Conservation (phyloP, 2,113 vertebrate genomes). For the Hepsetus odoe region DNA sequence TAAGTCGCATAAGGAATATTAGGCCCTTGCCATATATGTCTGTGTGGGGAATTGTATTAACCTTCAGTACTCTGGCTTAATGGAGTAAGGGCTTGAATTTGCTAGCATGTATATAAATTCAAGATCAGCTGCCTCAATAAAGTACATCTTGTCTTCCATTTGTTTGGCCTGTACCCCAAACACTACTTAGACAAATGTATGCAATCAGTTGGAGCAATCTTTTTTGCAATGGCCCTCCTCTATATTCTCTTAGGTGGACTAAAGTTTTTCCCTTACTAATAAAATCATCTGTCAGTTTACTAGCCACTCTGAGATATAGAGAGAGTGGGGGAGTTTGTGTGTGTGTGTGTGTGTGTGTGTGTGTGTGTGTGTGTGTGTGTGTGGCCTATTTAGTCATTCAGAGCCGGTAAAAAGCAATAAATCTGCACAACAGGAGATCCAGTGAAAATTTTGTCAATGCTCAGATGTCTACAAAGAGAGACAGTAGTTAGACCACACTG, state of each 20-base stretch:
- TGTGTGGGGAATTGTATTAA: constrained; percentile 36
- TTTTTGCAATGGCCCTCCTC: constrained; percentile 28
- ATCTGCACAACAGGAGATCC: not conserved
- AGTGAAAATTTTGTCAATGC: constrained; percentile 21
- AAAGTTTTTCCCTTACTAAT: constrained; percentile 19
- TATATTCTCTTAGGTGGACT: constrained; percentile 14
- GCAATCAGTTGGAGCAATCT: constrained; percentile 10
- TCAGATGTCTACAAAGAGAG: constrained; percentile 11
- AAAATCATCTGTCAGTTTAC: constrained; percentile 22
- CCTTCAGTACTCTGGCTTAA: constrained; percentile 28
- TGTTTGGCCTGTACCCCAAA: constrained; percentile 33
- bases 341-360: constrained; percentile 19
- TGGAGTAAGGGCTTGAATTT: not conserved
- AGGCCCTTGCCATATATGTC: constrained; percentile 29
- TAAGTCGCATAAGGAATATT: constrained; percentile 28
- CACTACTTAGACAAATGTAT: constrained; percentile 42
- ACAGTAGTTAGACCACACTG: not conserved
- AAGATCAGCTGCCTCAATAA: constrained; percentile 15
- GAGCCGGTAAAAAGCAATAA: constrained; percentile 12
- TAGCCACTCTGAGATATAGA: not conserved
- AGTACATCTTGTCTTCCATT: constrained; percentile 38
- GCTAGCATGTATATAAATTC: constrained; percentile 30
- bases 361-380: not conserved
- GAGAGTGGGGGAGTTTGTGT: too few species aligned
- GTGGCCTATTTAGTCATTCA: constrained; percentile 25